These are phyloP conservation scores for Aphelinus atriplicis DNA, from an alignment of 1,140 invertebrate genomes.

Conservation along the genomic window DNA sequence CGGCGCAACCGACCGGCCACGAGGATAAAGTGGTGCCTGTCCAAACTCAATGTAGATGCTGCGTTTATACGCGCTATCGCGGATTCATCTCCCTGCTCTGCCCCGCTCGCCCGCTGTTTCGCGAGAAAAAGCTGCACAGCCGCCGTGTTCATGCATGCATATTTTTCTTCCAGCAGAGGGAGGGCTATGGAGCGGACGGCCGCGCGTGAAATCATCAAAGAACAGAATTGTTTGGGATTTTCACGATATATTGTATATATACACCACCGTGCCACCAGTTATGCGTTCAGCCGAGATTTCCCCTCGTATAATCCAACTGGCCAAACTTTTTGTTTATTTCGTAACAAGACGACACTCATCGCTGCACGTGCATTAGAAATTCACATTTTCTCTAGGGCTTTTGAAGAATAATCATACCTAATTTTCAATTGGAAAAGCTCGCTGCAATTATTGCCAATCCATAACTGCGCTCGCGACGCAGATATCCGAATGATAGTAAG, in stretches of 20 bases:
- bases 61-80: conserved; percentile 60
- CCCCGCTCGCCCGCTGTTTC: conserved; percentile 45
- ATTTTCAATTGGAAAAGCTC: too few species aligned
- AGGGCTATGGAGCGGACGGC: conserved; percentile 15
- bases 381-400: neutral
- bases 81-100: conserved; percentile 47
- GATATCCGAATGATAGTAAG: too few species aligned
- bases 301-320: neutral
- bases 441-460: too few species aligned
- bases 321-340: too few species aligned
- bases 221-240: conserved; percentile 43
- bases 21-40: conserved; percentile 62
- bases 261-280: neutral
- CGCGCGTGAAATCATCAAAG: conserved; percentile 44
- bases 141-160: too few species aligned
- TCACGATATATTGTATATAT: neutral
- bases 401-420: too few species aligned
- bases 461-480: too few species aligned
- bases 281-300: neutral
- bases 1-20: conserved; percentile 28
- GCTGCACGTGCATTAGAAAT: neutral
- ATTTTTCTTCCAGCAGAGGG: neutral
- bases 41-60: conserved; percentile 62
- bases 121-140: conserved; percentile 24
- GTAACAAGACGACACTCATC: too few species aligned